A percentile compares a stretch with the other conserved stretches of the same genome.
Conservation (phyloP, 2,888 invertebrate species). For the Ethmia dodecea region DNA sequence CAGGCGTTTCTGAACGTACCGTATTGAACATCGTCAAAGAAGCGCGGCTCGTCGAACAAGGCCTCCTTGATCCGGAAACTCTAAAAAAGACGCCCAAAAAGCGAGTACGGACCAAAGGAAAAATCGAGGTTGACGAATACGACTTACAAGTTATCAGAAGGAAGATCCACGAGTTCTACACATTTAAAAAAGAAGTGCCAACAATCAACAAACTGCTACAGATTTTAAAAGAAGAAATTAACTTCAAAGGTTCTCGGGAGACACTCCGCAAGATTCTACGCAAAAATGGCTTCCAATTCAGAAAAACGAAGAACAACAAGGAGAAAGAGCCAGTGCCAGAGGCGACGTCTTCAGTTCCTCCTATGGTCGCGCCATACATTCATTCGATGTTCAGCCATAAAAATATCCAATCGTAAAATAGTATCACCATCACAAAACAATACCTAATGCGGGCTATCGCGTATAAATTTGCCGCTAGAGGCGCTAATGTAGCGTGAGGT, state of each 20-base stretch:
- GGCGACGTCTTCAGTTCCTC: slow-evolving; percentile 43
- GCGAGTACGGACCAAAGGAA: slow-evolving; percentile 62
- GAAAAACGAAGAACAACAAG: slow-evolving; percentile 65
- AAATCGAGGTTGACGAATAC: slow-evolving; percentile 66
- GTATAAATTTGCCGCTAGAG: no score
- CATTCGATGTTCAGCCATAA: slow-evolving; percentile 68
- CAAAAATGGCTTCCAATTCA: slow-evolving; percentile 68
- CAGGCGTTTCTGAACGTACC: slow-evolving; percentile 67
- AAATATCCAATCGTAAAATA: slow-evolving; percentile 54
- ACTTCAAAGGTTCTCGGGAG: slow-evolving; percentile 66
- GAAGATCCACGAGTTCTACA: slow-evolving; percentile 69
- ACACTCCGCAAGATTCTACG: slow-evolving; percentile 62
- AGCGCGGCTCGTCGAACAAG: slow-evolving; percentile 65
- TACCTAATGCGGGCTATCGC: no score
- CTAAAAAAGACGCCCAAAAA: slow-evolving; percentile 63
- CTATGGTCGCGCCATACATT: slow-evolving; percentile 62
- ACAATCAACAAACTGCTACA: slow-evolving; percentile 65
- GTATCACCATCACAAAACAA: no score
- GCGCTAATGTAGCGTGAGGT: no score
- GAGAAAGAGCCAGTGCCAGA: slow-evolving; percentile 55
- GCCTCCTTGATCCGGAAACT: slow-evolving; percentile 61
- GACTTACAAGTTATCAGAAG: slow-evolving; percentile 63
- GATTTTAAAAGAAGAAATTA: slow-evolving; percentile 64
- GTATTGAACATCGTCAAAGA: slow-evolving; percentile 66
- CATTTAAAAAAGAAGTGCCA: slow-evolving; percentile 68